Evolutionary conservation across 2,113 vertebrate genomes (phyloP).

Genomic region (Lota lota): DNA sequence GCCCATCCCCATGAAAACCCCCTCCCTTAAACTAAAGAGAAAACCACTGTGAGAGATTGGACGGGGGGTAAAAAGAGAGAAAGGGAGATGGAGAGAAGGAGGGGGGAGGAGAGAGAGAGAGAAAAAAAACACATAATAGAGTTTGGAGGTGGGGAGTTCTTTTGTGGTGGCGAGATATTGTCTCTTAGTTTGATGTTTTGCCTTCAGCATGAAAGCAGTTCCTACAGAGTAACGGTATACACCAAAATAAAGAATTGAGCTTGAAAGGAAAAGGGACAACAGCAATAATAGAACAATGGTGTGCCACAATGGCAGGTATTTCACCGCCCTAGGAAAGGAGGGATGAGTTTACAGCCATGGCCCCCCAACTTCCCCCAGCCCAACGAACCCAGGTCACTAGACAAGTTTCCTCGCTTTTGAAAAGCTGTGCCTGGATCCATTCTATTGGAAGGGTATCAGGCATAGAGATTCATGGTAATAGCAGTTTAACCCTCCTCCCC

Average conservation of each 20-base stretch:
- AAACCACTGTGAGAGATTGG: slow-evolving; percentile 36
- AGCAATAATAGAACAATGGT: slow-evolving; percentile 78
- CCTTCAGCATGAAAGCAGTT: slow-evolving; percentile 73
- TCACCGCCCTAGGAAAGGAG: slow-evolving; percentile 73
- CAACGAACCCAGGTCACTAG: slow-evolving; percentile 54
- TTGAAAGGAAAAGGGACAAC: slow-evolving; percentile 79
- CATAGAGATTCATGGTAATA: slow-evolving; percentile 66
- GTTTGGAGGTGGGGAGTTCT: slow-evolving; percentile 58
- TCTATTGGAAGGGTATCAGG: slow-evolving; percentile 70
- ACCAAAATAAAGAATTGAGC: slow-evolving; percentile 79
- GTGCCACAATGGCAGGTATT: slow-evolving; percentile 75
- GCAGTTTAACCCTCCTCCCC: slow-evolving; percentile 56
- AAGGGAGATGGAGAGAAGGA: slow-evolving; percentile 15
- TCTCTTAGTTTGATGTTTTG: slow-evolving; percentile 75
- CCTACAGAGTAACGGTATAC: slow-evolving; percentile 78
- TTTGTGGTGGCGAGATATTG: slow-evolving; percentile 73
- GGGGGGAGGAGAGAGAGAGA: slow-evolving; percentile 16
- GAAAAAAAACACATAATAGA: slow-evolving; percentile 58
- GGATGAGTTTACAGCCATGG: slow-evolving; percentile 73
- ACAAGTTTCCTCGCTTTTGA: slow-evolving; percentile 72
- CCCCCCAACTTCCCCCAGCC: slow-evolving; percentile 55
- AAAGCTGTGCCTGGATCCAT: slow-evolving; percentile 65
- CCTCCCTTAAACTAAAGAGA: slow-evolving; percentile 36
- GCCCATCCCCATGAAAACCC: slow-evolving; percentile 44
- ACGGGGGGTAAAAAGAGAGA: background rate